Evolutionary conservation across 2,888 invertebrate species (phyloP).

Genomic region (Plebejus anna): DNA sequence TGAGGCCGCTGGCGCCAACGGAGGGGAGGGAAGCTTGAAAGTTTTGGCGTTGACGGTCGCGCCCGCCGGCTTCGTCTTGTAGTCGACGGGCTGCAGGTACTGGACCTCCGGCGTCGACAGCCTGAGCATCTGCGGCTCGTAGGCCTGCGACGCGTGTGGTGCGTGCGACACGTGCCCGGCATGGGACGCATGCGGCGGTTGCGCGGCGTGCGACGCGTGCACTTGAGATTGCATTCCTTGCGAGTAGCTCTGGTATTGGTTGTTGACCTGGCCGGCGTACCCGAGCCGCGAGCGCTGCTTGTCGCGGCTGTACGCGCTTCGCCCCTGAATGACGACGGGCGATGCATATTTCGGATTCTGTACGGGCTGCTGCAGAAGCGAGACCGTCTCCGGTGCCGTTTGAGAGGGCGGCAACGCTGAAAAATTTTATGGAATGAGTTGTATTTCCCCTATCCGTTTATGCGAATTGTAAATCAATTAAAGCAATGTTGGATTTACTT

Average conservation of each 20-base stretch:
- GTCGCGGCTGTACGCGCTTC: constrained; percentile 60
- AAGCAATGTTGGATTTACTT: constrained; percentile 34
- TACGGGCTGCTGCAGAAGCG: constrained; percentile 66
- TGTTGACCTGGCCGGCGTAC: constrained; percentile 46
- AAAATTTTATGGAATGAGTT: not conserved
- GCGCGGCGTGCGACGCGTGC: constrained; percentile 45
- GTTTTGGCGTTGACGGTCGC: constrained; percentile 49
- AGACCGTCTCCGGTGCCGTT: constrained; percentile 74
- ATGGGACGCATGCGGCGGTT: constrained; percentile 55
- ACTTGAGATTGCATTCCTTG: constrained; percentile 44
- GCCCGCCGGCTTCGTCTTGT: constrained; percentile 54
- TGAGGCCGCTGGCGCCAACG: constrained; percentile 50
- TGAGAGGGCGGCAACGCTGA: constrained; percentile 68
- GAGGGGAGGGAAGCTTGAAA: constrained; percentile 75
- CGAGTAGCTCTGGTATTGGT: constrained; percentile 56
- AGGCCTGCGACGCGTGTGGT: constrained; percentile 37
- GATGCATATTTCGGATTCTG: constrained; percentile 63
- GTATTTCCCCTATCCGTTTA: not conserved
- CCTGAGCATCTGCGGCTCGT: constrained; percentile 38
- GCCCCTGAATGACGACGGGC: constrained; percentile 59
- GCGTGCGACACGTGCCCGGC: constrained; percentile 41
- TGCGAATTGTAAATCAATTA: not conserved
- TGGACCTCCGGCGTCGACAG: constrained; percentile 56
- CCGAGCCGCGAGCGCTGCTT: constrained; percentile 55
- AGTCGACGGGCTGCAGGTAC: constrained; percentile 62